Conservation (phyloP, 2,797 vertebrate species). For the Crax fasciolata region DNA sequence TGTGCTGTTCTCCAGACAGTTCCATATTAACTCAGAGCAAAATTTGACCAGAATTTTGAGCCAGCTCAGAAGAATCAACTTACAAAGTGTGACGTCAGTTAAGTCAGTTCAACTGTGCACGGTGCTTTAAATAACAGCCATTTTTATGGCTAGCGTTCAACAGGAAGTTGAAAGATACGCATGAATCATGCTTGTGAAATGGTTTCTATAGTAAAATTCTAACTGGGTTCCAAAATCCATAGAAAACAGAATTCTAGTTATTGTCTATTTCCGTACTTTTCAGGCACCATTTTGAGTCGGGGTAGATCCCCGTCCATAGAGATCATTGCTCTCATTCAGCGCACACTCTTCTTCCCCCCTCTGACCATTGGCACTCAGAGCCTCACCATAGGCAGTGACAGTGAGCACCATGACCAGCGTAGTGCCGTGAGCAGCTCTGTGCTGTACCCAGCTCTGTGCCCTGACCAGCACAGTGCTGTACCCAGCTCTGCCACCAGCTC, state of each 20-base stretch:
- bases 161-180: not conserved
- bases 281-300: not conserved
- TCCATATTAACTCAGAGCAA: not conserved
- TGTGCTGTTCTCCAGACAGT: not conserved
- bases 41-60: not conserved
- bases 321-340: not conserved
- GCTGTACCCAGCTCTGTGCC: too few relatives aligned
- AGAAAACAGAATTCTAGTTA: not conserved
- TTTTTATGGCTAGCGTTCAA: not conserved
- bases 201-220: not conserved
- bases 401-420: too few relatives aligned
- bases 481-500: too few relatives aligned
- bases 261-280: not conserved
- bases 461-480: too few relatives aligned
- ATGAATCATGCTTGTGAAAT: not conserved
- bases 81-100: not conserved
- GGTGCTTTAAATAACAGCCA: not conserved
- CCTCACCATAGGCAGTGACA: not conserved
- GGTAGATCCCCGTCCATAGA: not conserved
- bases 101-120: not conserved
- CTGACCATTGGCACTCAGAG: slow-evolving; percentile 14
- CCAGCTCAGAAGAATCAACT: not conserved
- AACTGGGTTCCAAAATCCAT: not conserved
- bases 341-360: slow-evolving; percentile 17
- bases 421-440: too few relatives aligned